Evolutionary conservation across 2,797 vertebrate species (phyloP), one percentile per base, ranked within the genome.

Genomic region (Enteromius fasciolatus): DNA sequence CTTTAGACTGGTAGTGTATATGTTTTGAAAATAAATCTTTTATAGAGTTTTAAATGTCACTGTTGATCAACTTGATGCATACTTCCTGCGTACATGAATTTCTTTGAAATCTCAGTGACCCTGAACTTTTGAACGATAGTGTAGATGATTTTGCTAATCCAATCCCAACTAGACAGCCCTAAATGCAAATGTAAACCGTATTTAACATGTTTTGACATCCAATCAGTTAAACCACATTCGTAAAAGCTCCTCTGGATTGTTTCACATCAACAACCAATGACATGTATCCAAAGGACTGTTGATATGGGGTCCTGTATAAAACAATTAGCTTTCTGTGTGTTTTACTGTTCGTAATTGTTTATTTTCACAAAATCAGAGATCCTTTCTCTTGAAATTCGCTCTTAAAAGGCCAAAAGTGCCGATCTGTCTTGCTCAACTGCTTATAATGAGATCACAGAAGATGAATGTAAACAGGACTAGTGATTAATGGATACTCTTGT

Each of bases 401-500:
- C 64, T 12, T 68, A 68, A 68, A 41, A 23, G 1, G 10, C 36
- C 66, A 39, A 36, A 41, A 67, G 64, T 68, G 20, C 36, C 1
- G 66, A 44, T 44, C 39, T 23, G 20, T 41, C n/a, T 23, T 44
- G 12, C 20, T 12, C n/a, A 44, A 23, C 66, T 0, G 3, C 59
- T 28, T 15, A 28, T 61, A 14, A 31, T 31, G 59, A 28, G 14
- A 17, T 61, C 25, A 28, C 15, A 14, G 36, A 23, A 23, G 20
- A 41, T 23, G 20, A 14, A 68, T 44, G 11, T 41, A 23, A 68
- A 23, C 66, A 36, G 61, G 33, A 39, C 18, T 25, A 17, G 31
- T 73, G 11, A 80, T 70, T 59, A 7, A 70, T 70, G 5, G 11
- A 4, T 59, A 4, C 68, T 72, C 2, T 74, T 64, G 85, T 46